Conservation (phyloP, 2,888 invertebrate genomes). For the Clunio marinus region DNA sequence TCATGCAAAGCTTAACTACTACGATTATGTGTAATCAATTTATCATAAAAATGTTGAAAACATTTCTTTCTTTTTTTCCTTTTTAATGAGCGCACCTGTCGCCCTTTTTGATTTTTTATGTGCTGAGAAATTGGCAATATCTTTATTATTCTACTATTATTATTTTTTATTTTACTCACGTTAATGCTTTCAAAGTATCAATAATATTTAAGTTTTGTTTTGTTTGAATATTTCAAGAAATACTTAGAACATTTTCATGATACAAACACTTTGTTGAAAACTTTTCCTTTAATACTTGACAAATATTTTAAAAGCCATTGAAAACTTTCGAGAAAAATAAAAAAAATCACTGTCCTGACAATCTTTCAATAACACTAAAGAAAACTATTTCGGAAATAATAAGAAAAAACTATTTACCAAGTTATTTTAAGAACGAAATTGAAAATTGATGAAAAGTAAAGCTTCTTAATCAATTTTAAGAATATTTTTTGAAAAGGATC, state of each 20-base stretch:
- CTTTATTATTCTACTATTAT: background rate
- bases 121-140: slow-evolving; percentile 37
- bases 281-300: no score
- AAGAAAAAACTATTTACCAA: background rate
- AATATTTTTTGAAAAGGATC: slow-evolving; percentile 5
- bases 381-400: no score
- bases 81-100: no score
- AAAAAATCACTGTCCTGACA: slow-evolving; percentile 28
- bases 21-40: background rate
- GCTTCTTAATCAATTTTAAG: background rate
- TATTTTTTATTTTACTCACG: no score
- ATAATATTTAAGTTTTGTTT: no score
- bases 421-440: slow-evolving; percentile 13
- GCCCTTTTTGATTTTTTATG: slow-evolving; percentile 16
- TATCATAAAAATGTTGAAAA: slow-evolving; percentile 3
- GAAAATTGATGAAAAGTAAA: background rate
- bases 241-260: no score
- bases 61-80: background rate
- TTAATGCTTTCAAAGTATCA: no score
- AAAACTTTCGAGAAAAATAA: no score
- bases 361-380: slow-evolving; percentile 13
- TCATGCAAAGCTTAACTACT: no score
- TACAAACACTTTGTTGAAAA: no score
- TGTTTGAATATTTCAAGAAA: no score
- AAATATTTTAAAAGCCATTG: no score